Evolutionary conservation across 2,888 invertebrate species (phyloP).

Genomic region (Gari tellinella): DNA sequence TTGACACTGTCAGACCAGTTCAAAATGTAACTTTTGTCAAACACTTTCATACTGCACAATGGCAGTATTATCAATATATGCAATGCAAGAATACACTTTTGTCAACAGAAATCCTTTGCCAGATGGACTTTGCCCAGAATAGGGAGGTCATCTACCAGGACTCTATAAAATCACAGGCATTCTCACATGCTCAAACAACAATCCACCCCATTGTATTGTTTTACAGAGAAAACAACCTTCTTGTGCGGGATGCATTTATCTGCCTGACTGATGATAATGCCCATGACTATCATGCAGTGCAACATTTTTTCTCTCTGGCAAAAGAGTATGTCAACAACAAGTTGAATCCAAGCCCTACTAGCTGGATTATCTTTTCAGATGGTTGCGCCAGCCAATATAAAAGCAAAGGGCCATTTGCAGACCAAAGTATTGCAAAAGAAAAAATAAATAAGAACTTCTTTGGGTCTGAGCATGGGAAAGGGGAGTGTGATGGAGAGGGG

Average conservation of each 20-base stretch:
- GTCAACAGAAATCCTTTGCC: slow-evolving; percentile 18
- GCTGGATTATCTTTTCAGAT: slow-evolving; percentile 28
- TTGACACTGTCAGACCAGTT: slow-evolving; percentile 35
- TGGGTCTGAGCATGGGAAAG: slow-evolving; percentile 36
- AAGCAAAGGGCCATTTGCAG: slow-evolving; percentile 34
- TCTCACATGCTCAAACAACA: slow-evolving; percentile 38
- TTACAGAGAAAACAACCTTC: slow-evolving; percentile 29
- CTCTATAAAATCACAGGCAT: slow-evolving; percentile 46
- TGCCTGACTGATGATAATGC: slow-evolving; percentile 36
- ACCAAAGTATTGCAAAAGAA: slow-evolving; percentile 7
- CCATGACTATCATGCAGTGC: slow-evolving; percentile 40
- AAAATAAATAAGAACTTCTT: slow-evolving; percentile 24
- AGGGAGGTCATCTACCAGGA: slow-evolving; percentile 43
- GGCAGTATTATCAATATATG: slow-evolving; percentile 51
- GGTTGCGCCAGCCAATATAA: slow-evolving; percentile 35
- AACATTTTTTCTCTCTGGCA: no score
- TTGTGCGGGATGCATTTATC: slow-evolving; percentile 31
- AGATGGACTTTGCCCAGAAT: slow-evolving; percentile 87
- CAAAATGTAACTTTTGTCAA: slow-evolving; percentile 34
- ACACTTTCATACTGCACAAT: slow-evolving; percentile 45
- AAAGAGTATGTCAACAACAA: slow-evolving; percentile 21
- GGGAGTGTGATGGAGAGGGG: slow-evolving; percentile 21
- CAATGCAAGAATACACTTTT: slow-evolving; percentile 40
- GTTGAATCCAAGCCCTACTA: slow-evolving; percentile 6
- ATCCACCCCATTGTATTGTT: slow-evolving; percentile 54